Evolutionary conservation across 2,888 invertebrate genomes (phyloP).

Genomic region (Macrophya alboannulata): DNA sequence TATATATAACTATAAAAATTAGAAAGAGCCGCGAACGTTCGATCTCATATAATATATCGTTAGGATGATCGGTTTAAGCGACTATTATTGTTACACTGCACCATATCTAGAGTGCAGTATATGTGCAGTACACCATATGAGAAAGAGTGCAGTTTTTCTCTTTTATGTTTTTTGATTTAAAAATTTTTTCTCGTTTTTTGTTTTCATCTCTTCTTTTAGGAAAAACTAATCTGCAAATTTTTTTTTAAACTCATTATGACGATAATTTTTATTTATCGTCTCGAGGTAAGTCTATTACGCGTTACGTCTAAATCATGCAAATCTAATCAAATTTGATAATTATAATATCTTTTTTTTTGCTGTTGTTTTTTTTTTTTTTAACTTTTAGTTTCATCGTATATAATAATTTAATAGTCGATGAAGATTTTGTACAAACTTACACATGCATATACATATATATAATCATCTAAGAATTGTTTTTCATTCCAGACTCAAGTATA

Average conservation of each 20-base stretch:
- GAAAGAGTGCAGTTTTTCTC: background rate
- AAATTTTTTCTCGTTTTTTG: background rate
- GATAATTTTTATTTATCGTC: background rate
- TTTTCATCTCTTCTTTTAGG: background rate
- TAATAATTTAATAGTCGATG: background rate
- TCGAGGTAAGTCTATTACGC: background rate
- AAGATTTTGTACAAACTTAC: background rate
- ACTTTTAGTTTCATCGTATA: background rate
- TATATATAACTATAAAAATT: background rate
- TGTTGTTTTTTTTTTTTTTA: too few species aligned
- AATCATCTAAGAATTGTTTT: background rate
- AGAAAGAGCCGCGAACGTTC: background rate
- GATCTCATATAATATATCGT: conserved; percentile 9
- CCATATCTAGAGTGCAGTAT: background rate
- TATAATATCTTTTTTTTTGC: background rate
- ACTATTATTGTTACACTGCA: background rate
- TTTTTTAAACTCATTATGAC: background rate
- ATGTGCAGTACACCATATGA: too few species aligned
- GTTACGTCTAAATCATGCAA: background rate
- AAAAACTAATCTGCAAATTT: background rate
- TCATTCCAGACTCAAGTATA: conserved; percentile 6
- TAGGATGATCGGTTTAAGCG: background rate
- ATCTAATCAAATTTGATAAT: conserved; percentile 21
- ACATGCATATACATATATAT: background rate
- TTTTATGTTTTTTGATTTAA: background rate